These are phyloP conservation scores for Scortum barcoo DNA, from an alignment of 2,113 vertebrate genomes.

Conservation along the genomic window DNA sequence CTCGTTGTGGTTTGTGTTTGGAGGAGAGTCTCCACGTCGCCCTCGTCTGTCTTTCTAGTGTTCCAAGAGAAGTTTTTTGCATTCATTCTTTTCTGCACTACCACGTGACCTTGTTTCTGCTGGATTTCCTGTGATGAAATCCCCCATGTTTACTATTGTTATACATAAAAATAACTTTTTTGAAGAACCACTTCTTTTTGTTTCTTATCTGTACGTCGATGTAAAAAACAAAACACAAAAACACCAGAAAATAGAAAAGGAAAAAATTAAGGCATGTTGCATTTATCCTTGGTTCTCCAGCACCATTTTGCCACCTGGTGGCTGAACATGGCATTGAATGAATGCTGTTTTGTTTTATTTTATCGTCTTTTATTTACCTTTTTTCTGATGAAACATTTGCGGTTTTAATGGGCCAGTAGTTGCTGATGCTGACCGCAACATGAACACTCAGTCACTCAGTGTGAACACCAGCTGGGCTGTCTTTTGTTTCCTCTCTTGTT, in stretches of 20 bases:
- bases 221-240: conserved; percentile 32
- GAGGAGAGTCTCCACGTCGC: conserved; percentile 46
- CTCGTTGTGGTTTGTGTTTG: conserved; percentile 59
- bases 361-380: conserved; percentile 50
- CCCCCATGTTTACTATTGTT: conserved; percentile 71
- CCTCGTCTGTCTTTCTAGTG: conserved; percentile 70
- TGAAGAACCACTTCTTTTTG: conserved; percentile 64
- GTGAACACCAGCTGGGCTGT: conserved; percentile 40
- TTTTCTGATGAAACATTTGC: conserved; percentile 52
- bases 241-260: conserved; percentile 37
- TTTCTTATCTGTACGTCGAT: conserved; percentile 63
- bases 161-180: conserved; percentile 69
- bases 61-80: conserved; percentile 82
- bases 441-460: conserved; percentile 30
- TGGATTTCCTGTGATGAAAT: conserved; percentile 64
- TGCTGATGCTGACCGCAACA: conserved; percentile 56
- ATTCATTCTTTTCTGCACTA: conserved; percentile 84
- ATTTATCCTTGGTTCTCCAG: conserved; percentile 64
- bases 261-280: conserved; percentile 66
- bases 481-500: conserved; percentile 34
- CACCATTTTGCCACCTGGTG: conserved; percentile 75
- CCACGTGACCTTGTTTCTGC: conserved; percentile 74
- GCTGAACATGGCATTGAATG: conserved; percentile 67
- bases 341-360: conserved; percentile 64
- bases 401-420: conserved; percentile 65